Evolutionary conservation across 2,113 vertebrate genomes (phyloP).

Genomic region (Oxygymnocypris stewartii): DNA sequence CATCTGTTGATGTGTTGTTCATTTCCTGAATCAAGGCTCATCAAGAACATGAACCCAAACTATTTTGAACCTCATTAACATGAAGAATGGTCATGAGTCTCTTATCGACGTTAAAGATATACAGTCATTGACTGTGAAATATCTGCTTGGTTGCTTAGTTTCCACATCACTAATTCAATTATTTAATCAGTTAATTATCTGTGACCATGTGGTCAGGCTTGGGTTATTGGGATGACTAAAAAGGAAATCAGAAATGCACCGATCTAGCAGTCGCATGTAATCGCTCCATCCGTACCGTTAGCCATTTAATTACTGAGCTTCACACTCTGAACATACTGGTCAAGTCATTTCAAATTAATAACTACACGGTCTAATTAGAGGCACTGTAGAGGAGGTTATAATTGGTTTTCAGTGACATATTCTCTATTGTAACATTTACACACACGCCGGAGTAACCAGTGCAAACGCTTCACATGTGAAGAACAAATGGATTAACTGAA

Average conservation of each 20-base stretch:
- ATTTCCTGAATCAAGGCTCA: not conserved
- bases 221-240: slow-evolving; percentile 51
- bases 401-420: slow-evolving; percentile 47
- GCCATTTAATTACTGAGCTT: slow-evolving; percentile 62
- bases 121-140: slow-evolving; percentile 39
- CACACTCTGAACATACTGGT: slow-evolving; percentile 64
- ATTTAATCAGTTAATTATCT: slow-evolving; percentile 53
- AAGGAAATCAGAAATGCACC: slow-evolving; percentile 65
- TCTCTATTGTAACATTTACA: not conserved
- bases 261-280: slow-evolving; percentile 58
- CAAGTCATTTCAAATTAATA: slow-evolving; percentile 74
- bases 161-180: slow-evolving; percentile 69
- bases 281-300: slow-evolving; percentile 61
- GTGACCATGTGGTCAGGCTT: slow-evolving; percentile 11
- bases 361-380: slow-evolving; percentile 66
- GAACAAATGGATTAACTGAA: not conserved
- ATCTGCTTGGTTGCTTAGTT: slow-evolving; percentile 25
- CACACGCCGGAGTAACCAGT: not conserved
- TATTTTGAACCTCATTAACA: not conserved
- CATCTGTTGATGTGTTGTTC: not conserved
- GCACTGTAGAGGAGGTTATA: slow-evolving; percentile 48
- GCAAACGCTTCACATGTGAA: not conserved
- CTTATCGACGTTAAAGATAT: slow-evolving; percentile 23
- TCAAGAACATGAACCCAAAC: too few species aligned
- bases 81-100: not conserved